A percentile compares a stretch with the other conserved stretches of the same genome.
These are phyloP conservation scores for Trachelus troglodyta DNA, from an alignment of 2,888 invertebrate genomes.

Conservation along the genomic window DNA sequence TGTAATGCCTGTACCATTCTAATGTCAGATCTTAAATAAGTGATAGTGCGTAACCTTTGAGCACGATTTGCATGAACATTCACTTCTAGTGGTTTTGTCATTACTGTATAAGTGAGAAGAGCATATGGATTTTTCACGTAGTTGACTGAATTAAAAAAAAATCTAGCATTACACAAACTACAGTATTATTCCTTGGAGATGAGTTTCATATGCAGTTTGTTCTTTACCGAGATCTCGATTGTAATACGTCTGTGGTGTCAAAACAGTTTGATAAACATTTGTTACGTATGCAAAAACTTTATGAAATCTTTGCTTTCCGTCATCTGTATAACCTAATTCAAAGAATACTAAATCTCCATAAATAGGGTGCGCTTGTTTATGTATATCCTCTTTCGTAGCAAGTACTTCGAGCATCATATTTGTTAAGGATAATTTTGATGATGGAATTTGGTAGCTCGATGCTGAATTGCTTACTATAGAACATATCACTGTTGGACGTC, in stretches of 20 bases:
- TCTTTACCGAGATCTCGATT: conserved; percentile 43
- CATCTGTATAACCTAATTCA: conserved; percentile 38
- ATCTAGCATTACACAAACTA: background rate
- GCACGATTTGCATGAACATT: conserved; percentile 41
- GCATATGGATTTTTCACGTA: conserved; percentile 39
- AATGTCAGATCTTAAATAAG: conserved; percentile 67
- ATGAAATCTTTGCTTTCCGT: conserved; percentile 25
- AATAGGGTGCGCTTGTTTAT: conserved; percentile 38
- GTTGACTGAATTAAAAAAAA: conserved; percentile 30
- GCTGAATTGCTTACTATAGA: conserved; percentile 45
- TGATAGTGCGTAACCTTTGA: conserved; percentile 54
- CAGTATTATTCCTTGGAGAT: background rate
- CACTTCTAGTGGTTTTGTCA: conserved; percentile 44
- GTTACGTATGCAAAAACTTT: conserved; percentile 52
- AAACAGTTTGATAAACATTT: conserved; percentile 27
- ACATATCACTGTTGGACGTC: conserved; percentile 33
- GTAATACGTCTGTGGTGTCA: conserved; percentile 40
- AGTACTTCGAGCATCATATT: conserved; percentile 48
- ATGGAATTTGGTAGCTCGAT: conserved; percentile 13
- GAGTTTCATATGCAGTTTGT: background rate
- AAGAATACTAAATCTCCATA: conserved; percentile 55
- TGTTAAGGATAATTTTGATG: conserved; percentile 32
- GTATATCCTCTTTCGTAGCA: conserved; percentile 38
- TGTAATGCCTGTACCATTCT: conserved; percentile 74
- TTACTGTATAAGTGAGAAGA: conserved; percentile 49